A percentile compares a stretch with the other conserved stretches of the same genome.
These are phyloP conservation scores for Callimorpha dominula DNA, from an alignment of 2,888 invertebrate genomes.

Conservation along the genomic window DNA sequence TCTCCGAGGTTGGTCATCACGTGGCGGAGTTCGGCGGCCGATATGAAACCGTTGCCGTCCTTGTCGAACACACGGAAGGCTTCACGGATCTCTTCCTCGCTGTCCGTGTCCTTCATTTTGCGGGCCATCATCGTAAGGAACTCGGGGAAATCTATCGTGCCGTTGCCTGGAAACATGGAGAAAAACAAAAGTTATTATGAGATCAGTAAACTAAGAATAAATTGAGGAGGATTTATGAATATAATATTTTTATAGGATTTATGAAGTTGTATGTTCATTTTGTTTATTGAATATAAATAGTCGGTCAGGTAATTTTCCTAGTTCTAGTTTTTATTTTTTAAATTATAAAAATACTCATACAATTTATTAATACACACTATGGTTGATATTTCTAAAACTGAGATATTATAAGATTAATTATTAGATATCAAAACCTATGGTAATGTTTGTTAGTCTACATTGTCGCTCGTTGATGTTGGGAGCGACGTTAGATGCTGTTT, in stretches of 20 bases:
- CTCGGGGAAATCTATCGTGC: slow-evolving; percentile 99
- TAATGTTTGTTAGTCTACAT: slow-evolving; percentile 13
- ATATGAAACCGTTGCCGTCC: slow-evolving; percentile 99
- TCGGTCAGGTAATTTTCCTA: background rate
- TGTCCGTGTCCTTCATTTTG: slow-evolving; percentile 99
- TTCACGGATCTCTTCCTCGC: slow-evolving; percentile 99
- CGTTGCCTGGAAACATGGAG: slow-evolving; percentile 92
- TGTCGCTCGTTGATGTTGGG: slow-evolving; percentile 17
- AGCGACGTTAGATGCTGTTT: slow-evolving; percentile 32
- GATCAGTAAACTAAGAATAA: background rate
- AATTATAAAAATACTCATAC: too few species aligned
- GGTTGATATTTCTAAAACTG: too few species aligned
- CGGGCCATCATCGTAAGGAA: slow-evolving; percentile 99
- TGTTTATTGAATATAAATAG: background rate
- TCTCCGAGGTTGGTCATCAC: slow-evolving; percentile 99
- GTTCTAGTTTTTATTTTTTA: background rate
- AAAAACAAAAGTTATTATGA: slow-evolving; percentile 24
- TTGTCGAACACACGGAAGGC: slow-evolving; percentile 99
- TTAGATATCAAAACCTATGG: background rate
- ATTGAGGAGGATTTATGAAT: background rate
- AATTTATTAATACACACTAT: too few species aligned
- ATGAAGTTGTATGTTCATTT: background rate
- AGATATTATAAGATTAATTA: too few species aligned
- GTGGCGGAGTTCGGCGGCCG: slow-evolving; percentile 98
- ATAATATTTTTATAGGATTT: background rate